These are phyloP conservation scores for Pristionchus fissidentatus DNA, from an alignment of 2,888 invertebrate species.

Conservation along the genomic window DNA sequence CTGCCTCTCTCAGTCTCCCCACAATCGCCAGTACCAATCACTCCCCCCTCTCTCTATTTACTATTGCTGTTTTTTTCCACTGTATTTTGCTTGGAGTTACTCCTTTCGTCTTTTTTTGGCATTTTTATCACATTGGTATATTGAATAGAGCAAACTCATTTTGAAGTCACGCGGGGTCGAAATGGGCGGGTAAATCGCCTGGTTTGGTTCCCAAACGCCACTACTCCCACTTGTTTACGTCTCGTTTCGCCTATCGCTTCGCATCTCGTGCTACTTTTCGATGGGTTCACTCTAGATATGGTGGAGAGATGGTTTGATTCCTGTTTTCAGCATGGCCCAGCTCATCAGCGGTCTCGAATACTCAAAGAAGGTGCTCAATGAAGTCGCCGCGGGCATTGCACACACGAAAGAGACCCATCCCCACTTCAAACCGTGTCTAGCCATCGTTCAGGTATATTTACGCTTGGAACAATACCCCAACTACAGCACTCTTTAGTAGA, in stretches of 20 bases:
- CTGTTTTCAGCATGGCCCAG: conserved; percentile 60
- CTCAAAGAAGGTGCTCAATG: conserved; percentile 80
- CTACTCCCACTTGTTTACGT: not conserved
- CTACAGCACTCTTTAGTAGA: too few species aligned
- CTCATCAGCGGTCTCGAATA: conserved; percentile 73
- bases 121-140: not conserved
- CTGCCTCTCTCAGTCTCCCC: not conserved
- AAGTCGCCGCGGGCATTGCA: conserved; percentile 81
- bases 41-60: not conserved
- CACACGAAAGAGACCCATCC: conserved; percentile 77
- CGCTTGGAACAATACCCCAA: not conserved
- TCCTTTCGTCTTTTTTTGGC: conserved; percentile 19
- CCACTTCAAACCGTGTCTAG: conserved; percentile 84
- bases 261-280: not conserved
- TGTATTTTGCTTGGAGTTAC: not conserved
- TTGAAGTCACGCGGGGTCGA: conserved; percentile 21
- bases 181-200: not conserved
- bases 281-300: too few species aligned
- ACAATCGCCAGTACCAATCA: not conserved
- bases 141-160: too few species aligned
- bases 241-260: not conserved
- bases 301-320: not conserved
- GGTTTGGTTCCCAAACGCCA: not conserved
- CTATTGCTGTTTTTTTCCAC: not conserved
- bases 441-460: conserved; percentile 83